Conservation (phyloP, 2,113 vertebrate genomes). For the Chaetops frenatus region DNA sequence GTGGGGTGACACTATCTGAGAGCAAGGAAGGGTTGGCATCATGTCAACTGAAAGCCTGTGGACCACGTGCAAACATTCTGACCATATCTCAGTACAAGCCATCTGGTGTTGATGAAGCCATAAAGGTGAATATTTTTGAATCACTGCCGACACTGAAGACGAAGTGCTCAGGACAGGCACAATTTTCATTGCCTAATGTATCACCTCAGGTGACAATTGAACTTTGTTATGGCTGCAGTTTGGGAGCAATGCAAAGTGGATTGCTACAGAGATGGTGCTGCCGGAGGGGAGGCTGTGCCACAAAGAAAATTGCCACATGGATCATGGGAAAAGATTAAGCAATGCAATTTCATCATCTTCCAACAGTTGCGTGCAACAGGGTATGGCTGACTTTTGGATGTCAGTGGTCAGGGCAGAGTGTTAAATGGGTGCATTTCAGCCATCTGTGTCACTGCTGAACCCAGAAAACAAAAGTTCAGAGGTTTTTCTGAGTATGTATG, state of each 20-base stretch:
- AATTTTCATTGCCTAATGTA: not conserved
- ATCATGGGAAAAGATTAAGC: constrained; percentile 42
- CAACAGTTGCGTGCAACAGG: constrained; percentile 42
- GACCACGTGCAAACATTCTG: not conserved
- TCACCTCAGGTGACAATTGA: not conserved
- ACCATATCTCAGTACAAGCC: not conserved
- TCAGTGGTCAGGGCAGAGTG: not conserved
- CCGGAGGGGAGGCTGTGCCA: not conserved
- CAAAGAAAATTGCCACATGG: not conserved
- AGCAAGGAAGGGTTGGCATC: not conserved
- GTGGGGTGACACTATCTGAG: not conserved
- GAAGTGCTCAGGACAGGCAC: not conserved
- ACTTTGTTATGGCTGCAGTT: not conserved
- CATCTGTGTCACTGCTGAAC: not conserved
- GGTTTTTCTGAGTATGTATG: not conserved
- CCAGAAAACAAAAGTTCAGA: not conserved
- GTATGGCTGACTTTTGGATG: constrained; percentile 3
- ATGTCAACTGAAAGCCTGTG: not conserved
- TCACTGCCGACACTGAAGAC: not conserved
- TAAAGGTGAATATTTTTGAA: not conserved
- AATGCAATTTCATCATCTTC: constrained; percentile 37
- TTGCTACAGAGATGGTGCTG: not conserved
- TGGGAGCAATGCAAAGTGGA: not conserved
- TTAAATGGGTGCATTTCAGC: not conserved
- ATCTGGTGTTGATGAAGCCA: not conserved